A percentile compares a stretch with the other conserved stretches of the same genome.
These are phyloP conservation scores for Marmota flaviventris DNA, from an alignment of 2,113 vertebrate genomes.

Conservation along the genomic window DNA sequence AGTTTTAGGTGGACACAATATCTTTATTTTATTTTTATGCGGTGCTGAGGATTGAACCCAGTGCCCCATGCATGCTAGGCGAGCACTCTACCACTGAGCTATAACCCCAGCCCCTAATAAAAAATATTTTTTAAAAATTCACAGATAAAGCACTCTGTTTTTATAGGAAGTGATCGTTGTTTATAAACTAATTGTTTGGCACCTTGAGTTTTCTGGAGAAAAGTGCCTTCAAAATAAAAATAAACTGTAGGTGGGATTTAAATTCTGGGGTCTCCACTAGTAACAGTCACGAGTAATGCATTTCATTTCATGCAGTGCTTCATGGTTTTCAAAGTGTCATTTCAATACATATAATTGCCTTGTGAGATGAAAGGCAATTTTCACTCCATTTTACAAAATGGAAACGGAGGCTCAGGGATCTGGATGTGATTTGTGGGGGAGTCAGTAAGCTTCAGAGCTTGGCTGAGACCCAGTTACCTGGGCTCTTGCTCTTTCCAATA, in stretches of 20 bases:
- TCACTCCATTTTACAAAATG: slow-evolving; percentile 5
- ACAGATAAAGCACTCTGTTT: background rate
- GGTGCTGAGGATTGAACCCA: no score
- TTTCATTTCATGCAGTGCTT: background rate
- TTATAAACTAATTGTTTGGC: slow-evolving; percentile 51
- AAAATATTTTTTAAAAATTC: background rate
- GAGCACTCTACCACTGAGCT: no score
- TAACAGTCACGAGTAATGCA: background rate
- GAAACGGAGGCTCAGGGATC: background rate
- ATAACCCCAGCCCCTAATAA: no score
- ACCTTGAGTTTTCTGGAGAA: slow-evolving; percentile 63
- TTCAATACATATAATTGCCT: background rate
- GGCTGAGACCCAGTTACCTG: background rate
- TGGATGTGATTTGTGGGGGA: background rate
- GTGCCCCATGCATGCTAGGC: no score
- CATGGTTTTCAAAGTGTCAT: background rate
- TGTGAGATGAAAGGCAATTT: background rate
- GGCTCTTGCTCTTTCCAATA: background rate
- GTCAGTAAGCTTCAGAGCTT: background rate
- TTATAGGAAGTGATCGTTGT: slow-evolving; percentile 37
- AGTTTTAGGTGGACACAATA: no score
- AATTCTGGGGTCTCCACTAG: background rate
- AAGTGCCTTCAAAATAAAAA: slow-evolving; percentile 53
- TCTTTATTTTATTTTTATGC: no score
- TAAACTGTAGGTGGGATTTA: slow-evolving; percentile 36